phyloP scores from a whole-genome alignment of 1,140 invertebrate species.

The Diuraphis noxia region DNA sequence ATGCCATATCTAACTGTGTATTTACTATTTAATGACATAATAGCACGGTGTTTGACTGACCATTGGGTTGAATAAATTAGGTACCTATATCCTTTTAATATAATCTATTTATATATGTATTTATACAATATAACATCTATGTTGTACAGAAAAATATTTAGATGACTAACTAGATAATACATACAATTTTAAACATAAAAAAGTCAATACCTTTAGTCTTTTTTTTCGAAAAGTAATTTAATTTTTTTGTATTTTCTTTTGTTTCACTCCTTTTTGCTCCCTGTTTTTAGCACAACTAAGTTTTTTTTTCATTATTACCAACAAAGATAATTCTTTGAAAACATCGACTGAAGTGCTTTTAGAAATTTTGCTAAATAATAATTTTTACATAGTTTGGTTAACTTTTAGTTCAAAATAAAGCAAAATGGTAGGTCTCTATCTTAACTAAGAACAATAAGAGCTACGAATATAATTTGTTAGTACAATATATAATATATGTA shows the following conservation, averaged over 20 bases:
- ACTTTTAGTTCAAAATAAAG: neutral
- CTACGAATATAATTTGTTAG: neutral
- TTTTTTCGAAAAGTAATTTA: neutral
- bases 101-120: neutral
- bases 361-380: neutral
- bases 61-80: neutral
- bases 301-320: neutral
- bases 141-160: neutral
- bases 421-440: too few species aligned
- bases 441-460: neutral
- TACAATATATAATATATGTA: too few species aligned
- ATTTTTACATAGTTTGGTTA: neutral
- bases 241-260: neutral
- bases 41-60: neutral
- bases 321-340: neutral
- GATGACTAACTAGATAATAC: neutral
- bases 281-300: neutral
- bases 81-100: slow-evolving; percentile 8
- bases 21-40: neutral
- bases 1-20: neutral
- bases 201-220: neutral
- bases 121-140: neutral
- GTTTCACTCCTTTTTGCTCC: neutral
- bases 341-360: neutral
- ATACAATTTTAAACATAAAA: neutral